Evolutionary conservation across 1,140 invertebrate genomes (phyloP).

Genomic region (Apis florea): DNA sequence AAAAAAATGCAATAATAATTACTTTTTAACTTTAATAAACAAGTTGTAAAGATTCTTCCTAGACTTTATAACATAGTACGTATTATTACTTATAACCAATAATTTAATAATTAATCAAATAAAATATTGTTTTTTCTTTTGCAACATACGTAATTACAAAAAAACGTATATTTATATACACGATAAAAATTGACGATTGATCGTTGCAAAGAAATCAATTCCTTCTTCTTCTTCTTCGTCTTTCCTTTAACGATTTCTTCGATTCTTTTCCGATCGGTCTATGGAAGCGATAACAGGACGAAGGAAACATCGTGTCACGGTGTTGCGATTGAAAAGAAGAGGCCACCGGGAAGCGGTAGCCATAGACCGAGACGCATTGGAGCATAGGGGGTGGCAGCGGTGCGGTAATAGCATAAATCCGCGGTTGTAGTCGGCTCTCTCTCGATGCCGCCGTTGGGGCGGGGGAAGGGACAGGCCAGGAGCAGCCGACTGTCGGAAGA

Average conservation of each 20-base stretch:
- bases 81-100: too few species aligned
- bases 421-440: slow-evolving; percentile 73
- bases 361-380: slow-evolving; percentile 49
- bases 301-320: slow-evolving; percentile 21
- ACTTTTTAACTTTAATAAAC: too few species aligned
- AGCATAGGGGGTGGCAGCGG: slow-evolving; percentile 67
- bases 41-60: too few species aligned
- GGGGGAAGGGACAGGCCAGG: slow-evolving; percentile 67
- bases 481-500: slow-evolving; percentile 68
- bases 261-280: not conserved
- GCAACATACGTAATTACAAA: too few species aligned
- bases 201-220: too few species aligned
- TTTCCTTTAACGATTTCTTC: not conserved
- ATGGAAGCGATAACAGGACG: not conserved
- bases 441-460: slow-evolving; percentile 35
- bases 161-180: too few species aligned
- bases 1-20: too few species aligned
- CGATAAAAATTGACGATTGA: too few species aligned
- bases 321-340: slow-evolving; percentile 32
- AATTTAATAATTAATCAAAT: too few species aligned
- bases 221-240: too few species aligned
- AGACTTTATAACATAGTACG: too few species aligned
- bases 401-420: slow-evolving; percentile 80
- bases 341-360: slow-evolving; percentile 51
- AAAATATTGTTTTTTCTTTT: too few species aligned